Evolutionary conservation across 2,113 vertebrate genomes (phyloP), one percentile per base, ranked within the genome.

Genomic region (Daubentonia madagascariensis): DNA sequence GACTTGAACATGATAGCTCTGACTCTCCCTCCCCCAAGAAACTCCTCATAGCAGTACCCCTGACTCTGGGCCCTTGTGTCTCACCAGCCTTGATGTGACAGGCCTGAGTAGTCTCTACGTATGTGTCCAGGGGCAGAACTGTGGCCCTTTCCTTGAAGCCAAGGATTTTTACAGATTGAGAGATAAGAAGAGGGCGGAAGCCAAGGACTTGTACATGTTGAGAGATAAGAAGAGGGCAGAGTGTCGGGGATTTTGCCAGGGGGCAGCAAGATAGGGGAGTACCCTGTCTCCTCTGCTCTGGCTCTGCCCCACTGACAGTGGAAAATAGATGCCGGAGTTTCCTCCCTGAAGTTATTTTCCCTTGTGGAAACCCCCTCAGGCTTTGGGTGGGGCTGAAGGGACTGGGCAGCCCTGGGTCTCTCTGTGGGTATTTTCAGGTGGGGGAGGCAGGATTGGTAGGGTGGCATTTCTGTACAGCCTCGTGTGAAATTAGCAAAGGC

Each of bases 291-390:
- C 35, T 48, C 37, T 48, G 35, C 80, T 92, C 94, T 37, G 79
- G 75, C 85, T 90, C 70, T 92, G 75, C 88, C 87, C 57, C 72
- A 78, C 85, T 84, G 52, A 76, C 67, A 63, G 72, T 97, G 97
- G 97, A 96, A 98, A 98, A 89, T 87, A 89, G 68, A 95, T 85
- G 86, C 79, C 0, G 90, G 97, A 88, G 75, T 98, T 98, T 98
- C 98, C 97, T 97, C 96, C 81, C 50, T 90, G 79, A 37, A 90
- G 89, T 95, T 91, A 96, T 98, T 95, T 95, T 96, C 95, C 97
- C 95, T 95, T 87, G 75, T 98, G 98, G 97, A 98, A 98, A 98
- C 90, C 95, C 97, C 97, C 97, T 89, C 87, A 80, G 84, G 54
- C 85, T 65, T 87, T n/a, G 68, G 87, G 97, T 7, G 17, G 73